Evolutionary conservation across 2,888 invertebrate genomes (phyloP), one percentile per base, ranked within the genome.

Genomic region (Emmelina monodactyla): DNA sequence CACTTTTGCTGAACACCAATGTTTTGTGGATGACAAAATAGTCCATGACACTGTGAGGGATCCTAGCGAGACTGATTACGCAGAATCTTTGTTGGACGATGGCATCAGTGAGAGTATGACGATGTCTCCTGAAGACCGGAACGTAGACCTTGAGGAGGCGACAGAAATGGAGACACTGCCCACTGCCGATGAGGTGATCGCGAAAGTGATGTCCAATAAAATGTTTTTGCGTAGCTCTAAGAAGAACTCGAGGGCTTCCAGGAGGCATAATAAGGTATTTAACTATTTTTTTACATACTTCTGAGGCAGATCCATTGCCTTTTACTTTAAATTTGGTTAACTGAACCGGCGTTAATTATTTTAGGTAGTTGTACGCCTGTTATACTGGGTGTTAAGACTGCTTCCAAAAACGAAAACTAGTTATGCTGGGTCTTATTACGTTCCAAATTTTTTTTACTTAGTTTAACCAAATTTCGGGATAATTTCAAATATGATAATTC

Each of bases 201-300:
- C 70, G 0, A 71, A 68, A 41, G 66, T 73, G 1, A 64, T 72
- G 53, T 57, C 65, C 0, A 70, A 62, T 37, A 57, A 66, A 31
- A 49, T 68, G 31, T 76, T 76, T 39, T 51, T 61, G n/a, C 32
- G 50, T 9, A 47, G 55, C 13, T 40, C 58, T 0, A 58, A 57
- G 35, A 49, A 44, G 12, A 47, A 42, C 19, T 9, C 5, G 37
- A 51, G n/a, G n/a, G n/a, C n/a, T n/a, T n/a, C n/a, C n/a, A 55
- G 49, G 34, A 58, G 44, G 33, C 60, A 50, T 43, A 60, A 57
- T 39, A 76, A 71, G 65, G 75, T 73, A 51, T n/a, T n/a, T n/a
- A n/a, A n/a, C n/a, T n/a, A n/a, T n/a, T n/a, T n/a, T n/a, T n/a
- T n/a, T n/a, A n/a, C n/a, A n/a, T n/a, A n/a, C n/a, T n/a, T n/a